Base-by-base conservation (phyloP, 2,797 vertebrate genomes). In the Craterocephalus amniculus region DNA sequence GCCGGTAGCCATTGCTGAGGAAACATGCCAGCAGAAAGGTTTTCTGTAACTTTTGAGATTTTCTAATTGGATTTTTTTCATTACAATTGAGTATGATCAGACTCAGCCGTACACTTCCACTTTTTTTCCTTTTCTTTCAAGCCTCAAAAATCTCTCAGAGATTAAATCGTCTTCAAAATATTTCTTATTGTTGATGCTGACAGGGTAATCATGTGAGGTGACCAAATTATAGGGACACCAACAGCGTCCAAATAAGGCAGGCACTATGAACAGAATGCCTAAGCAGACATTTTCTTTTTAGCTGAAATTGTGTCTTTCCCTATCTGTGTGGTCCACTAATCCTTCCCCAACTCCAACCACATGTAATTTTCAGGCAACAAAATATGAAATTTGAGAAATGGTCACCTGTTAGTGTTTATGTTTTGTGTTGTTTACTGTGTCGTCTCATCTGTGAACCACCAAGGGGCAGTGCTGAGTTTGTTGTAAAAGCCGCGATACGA, bases 31-130 rank as follows among this genome's bases (percentile, higher is more conserved):
- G 59, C 59, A 57, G 49, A 58, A 57, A 20, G 52, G 55, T 27
- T 8, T 29, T 27, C 54, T 62, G 8, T 55, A 43, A 72, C 35
- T 58, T 49, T 40, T 74, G 26, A 59, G 68, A 74, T 18, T 69
- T 66, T 51, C 35, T 16, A 27, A 61, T 79, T 67, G 79, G 72
- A 83, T 78, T 61, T 66, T 29, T 32, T 63, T 74, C 34, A 31
- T 35, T 4, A 27, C 58, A 18, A 80, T 78, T 10, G 55, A 51
- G 45, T 56, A 22, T 49, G 60, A 78, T 40, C 18, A 4, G 32
- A 32, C 57, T 65, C 35, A 63, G 24, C 35, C 52, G 40, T 43
- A 43, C 5, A 6, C 2, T 34, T 34, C 8, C 6, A n/a, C 4
- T 13, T 16, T 16, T 38, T 38, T 38, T 11, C 4, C 14, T 38